Percentiles rank a stretch among this genome's conserved stretches.
phyloP scores from a whole-genome alignment of 2,797 vertebrate species.

The Acanthurus leucopareius region DNA sequence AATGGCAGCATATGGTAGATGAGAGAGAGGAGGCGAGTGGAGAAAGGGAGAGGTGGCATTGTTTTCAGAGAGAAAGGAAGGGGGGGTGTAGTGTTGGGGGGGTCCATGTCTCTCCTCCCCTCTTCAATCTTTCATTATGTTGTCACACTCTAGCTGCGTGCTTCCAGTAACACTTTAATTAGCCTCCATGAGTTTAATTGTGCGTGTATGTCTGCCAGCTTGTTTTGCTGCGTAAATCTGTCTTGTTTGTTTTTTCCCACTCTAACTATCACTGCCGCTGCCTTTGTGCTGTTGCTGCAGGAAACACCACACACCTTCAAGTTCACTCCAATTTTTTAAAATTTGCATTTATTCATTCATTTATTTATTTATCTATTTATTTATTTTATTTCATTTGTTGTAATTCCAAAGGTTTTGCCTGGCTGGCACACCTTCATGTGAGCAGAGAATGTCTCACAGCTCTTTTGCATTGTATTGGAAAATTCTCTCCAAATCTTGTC shows the following conservation, averaged over 20 bases:
- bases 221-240: conserved; percentile 78
- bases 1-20: conserved; percentile 91
- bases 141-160: conserved; percentile 85
- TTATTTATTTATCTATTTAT: conserved; percentile 5
- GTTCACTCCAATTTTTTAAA: conserved; percentile 7
- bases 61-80: conserved; percentile 80
- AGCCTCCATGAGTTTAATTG: conserved; percentile 84
- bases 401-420: background rate
- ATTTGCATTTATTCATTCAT: background rate
- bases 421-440: background rate
- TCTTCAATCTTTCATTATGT: conserved; percentile 88
- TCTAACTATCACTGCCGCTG: conserved; percentile 37
- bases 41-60: conserved; percentile 82
- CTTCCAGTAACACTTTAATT: conserved; percentile 86
- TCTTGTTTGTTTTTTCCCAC: conserved; percentile 72
- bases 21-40: conserved; percentile 73
- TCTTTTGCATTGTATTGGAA: too few species aligned
- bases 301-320: conserved; percentile 25
- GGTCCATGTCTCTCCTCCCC: conserved; percentile 78
- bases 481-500: background rate
- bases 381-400: background rate
- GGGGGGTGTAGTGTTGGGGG: conserved; percentile 38
- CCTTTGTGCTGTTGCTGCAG: conserved; percentile 25
- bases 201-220: conserved; percentile 73
- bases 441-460: too few species aligned